Conservation (phyloP, 92 coral and sea anemone genomes). For the Blastomussa wellsi region DNA sequence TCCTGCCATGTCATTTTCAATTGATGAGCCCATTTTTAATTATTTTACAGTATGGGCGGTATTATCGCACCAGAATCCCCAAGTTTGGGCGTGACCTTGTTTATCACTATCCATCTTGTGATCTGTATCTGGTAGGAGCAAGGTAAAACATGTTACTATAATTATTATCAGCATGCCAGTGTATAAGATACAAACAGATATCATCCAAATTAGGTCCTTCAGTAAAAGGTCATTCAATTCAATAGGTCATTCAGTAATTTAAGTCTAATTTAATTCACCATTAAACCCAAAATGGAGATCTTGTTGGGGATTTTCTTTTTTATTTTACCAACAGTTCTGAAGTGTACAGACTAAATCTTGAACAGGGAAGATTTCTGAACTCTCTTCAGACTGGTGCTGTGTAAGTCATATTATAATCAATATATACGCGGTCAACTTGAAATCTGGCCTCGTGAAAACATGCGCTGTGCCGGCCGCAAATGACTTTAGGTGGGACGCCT, state of each 20-base stretch:
- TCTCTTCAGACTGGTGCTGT: conserved; percentile 87
- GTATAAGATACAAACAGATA: neutral
- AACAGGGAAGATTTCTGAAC: conserved; percentile 91
- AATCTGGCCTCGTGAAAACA: no score
- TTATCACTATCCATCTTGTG: conserved; percentile 97
- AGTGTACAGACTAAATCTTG: conserved; percentile 92
- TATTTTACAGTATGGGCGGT: conserved; percentile 81
- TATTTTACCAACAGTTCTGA: conserved; percentile 65
- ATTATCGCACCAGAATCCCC: conserved; percentile 93
- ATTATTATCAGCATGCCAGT: no score
- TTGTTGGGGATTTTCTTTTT: neutral
- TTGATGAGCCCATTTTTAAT: no score
- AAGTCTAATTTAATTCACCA: no score
- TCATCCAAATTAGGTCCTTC: neutral
- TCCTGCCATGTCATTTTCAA: no score
- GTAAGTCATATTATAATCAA: no score
- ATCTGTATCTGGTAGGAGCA: conserved; percentile 92
- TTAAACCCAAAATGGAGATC: no score
- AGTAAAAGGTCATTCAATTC: no score
- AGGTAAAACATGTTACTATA: conserved; percentile 66
- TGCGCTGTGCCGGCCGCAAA: no score
- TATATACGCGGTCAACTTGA: no score
- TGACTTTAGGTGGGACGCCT: no score
- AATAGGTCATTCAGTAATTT: no score
- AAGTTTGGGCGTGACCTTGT: conserved; percentile 96